Conservation (phyloP, 30 jellyfish, hydroid and myxozoan genomes). For the Hydractinia symbiolongicarpus region DNA sequence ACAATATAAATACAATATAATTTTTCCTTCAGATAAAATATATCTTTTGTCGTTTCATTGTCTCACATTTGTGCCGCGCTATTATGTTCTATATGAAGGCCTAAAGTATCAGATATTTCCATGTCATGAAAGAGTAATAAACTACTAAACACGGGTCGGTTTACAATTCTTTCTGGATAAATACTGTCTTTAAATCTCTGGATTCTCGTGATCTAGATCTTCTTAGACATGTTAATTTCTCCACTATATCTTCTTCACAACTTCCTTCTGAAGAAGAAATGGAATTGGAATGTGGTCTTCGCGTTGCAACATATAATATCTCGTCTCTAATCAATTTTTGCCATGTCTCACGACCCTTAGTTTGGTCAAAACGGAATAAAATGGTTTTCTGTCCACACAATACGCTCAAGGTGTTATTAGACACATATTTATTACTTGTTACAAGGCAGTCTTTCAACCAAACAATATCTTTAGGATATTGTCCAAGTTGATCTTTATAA, state of each 20-base stretch:
- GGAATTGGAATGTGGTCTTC: neutral
- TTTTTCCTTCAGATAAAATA: too few species aligned
- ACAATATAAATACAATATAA: too few species aligned
- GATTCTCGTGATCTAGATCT: neutral
- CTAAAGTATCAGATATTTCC: too few species aligned
- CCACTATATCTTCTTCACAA: neutral
- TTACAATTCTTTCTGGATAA: neutral
- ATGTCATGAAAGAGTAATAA: too few species aligned
- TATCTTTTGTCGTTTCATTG: too few species aligned
- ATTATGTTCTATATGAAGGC: too few species aligned
- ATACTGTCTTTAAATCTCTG: neutral
- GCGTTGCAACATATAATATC: neutral
- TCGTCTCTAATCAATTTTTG: neutral
- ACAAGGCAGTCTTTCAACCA: slow-evolving; percentile 16
- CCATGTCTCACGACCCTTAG: neutral
- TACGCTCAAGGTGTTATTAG: neutral
- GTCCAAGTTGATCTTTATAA: slow-evolving; percentile 6
- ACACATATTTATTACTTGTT: neutral
- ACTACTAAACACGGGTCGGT: too few species aligned
- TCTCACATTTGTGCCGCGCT: too few species aligned
- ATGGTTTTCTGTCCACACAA: slow-evolving; percentile 1
- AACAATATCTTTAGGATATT: neutral
- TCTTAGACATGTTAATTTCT: slow-evolving; percentile 9
- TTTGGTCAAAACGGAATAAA: neutral
- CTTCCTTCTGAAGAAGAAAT: neutral